Evolutionary conservation across 2,113 vertebrate species (phyloP), one percentile per base, ranked within the genome.

Genomic region (Entosphenus tridentatus): DNA sequence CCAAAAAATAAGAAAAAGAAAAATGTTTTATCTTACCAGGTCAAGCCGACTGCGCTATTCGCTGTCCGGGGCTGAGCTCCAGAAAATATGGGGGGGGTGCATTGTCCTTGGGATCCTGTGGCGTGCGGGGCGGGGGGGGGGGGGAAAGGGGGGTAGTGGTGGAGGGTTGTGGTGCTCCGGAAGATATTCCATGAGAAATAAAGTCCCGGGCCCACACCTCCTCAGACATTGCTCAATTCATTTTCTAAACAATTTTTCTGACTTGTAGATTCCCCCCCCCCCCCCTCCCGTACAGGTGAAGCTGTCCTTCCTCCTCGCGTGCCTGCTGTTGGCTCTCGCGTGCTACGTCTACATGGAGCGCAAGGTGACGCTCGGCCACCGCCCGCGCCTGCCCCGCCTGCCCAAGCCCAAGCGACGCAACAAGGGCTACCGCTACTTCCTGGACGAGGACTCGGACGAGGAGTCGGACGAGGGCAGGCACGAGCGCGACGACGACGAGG

Each of bases 361-460:
- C 10, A 85, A 86, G 67, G 70, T 96, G 73, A 75, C 71, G 0
- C 77, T 1, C 2, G 83, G 70, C 0, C 57, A 80, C 14, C 67
- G 17, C 0, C 82, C 75, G 57, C 82, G 92, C 55, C 76, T 91
- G 72, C 92, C 92, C 13, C 86, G 86, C 56, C 91, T 96, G 70
- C 92, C 92, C 0, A 84, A 83, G 56, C 92, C 91, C 0, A 82
- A 82, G 17, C 89, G 95, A 79, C 8, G 65, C 18, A 55, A 16
- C 14, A 2, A 2, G 39, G 92, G 91, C 12, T 97, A 96, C 76
- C 86, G 90, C 69, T 96, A 95, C 77, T 72, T 96, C 75, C 87
- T 91, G 70, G 88, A 90, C 12, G 85, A 93, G 13, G 80, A 88
- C 78, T 95, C 92, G 0, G 92, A 97, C 1, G 18, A n/a, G 8